phyloP scores from a whole-genome alignment of 1,140 invertebrate species.

The Ceratina australensis region DNA sequence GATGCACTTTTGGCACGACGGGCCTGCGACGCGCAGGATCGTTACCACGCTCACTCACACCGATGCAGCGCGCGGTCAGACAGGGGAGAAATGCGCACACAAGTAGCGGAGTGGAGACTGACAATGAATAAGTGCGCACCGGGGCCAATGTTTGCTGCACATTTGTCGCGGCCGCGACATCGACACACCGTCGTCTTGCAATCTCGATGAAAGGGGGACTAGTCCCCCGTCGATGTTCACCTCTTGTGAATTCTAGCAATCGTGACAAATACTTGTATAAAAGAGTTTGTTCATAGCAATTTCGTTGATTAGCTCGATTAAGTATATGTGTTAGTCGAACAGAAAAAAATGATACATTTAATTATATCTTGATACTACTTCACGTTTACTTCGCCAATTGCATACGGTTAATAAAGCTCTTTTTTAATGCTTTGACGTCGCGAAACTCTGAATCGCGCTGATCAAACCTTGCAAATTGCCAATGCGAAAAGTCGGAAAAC shows the following conservation, averaged over 20 bases:
- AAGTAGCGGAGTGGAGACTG: slow-evolving; percentile 29
- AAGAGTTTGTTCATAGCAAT: too few relatives aligned
- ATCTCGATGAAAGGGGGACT: slow-evolving; percentile 35
- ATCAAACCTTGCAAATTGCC: too few relatives aligned
- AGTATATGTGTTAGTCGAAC: too few relatives aligned
- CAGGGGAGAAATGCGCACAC: not conserved
- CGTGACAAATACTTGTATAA: too few relatives aligned
- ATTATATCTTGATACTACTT: too few relatives aligned
- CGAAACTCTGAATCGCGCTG: too few relatives aligned
- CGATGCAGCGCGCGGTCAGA: not conserved
- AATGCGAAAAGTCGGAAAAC: too few relatives aligned
- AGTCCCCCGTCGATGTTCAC: not conserved
- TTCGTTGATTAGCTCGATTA: too few relatives aligned
- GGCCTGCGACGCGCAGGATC: slow-evolving; percentile 36
- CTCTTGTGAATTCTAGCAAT: not conserved
- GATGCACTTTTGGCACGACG: slow-evolving; percentile 59
- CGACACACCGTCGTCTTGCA: slow-evolving; percentile 52
- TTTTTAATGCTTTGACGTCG: too few relatives aligned
- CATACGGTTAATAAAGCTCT: too few relatives aligned
- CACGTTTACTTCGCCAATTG: too few relatives aligned
- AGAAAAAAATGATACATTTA: too few relatives aligned
- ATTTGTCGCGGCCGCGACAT: slow-evolving; percentile 54
- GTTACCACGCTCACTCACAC: slow-evolving; percentile 37
- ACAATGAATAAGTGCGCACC: slow-evolving; percentile 54
- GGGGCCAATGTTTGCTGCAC: slow-evolving; percentile 52